Evolutionary conservation across 35 echinoderm and acorn worm genomes (phyloP).

Genomic region (Patiria miniata): DNA sequence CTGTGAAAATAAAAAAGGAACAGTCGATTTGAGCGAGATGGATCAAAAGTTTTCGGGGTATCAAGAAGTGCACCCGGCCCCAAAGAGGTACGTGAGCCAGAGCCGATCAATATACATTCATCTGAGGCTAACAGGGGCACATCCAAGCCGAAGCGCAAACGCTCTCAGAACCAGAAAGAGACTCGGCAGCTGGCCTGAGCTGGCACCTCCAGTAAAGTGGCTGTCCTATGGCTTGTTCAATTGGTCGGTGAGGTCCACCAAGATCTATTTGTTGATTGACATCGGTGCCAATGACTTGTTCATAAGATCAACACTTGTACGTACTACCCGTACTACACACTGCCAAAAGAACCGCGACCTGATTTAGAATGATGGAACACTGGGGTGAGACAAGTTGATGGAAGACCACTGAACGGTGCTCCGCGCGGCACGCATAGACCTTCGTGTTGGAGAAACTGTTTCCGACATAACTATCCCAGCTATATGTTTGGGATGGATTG

Average conservation of each 20-base stretch:
- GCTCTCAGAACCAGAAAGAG: background rate
- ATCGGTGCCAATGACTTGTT: background rate
- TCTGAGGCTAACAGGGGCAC: background rate
- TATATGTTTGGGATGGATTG: conserved; percentile 1
- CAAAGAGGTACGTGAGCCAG: background rate
- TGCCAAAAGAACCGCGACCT: background rate
- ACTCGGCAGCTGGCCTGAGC: background rate
- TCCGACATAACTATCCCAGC: background rate
- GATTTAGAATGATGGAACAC: background rate
- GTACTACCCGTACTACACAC: background rate
- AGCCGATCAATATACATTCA: background rate
- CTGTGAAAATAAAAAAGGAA: background rate
- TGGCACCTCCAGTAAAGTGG: background rate
- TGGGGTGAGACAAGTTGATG: background rate
- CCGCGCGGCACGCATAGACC: background rate
- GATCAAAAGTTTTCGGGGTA: background rate
- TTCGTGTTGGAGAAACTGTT: background rate
- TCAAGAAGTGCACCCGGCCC: background rate
- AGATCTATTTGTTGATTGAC: background rate
- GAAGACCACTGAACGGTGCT: background rate
- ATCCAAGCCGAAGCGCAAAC: background rate
- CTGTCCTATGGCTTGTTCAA: background rate
- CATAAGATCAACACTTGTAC: background rate
- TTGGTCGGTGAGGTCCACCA: background rate
- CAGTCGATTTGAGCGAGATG: background rate